Evolutionary conservation across 1,140 invertebrate genomes (phyloP).

Genomic region (Drosophila leontia): DNA sequence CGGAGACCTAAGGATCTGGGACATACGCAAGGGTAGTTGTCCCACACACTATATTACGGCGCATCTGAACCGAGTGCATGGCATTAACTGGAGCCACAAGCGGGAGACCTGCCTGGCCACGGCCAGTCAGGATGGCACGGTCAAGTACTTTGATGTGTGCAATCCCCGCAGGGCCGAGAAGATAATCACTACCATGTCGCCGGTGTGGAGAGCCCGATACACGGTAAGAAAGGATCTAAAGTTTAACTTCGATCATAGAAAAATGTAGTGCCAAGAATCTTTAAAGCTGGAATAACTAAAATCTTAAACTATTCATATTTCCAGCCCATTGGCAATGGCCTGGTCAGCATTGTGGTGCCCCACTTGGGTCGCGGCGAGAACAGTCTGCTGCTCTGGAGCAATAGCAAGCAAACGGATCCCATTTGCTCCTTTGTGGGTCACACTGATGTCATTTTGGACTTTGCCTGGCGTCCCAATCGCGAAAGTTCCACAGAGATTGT

Average conservation of each 20-base stretch:
- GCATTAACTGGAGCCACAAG: conserved; percentile 96
- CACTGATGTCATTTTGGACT: conserved; percentile 96
- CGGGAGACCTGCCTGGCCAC: conserved; percentile 95
- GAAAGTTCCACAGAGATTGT: conserved; percentile 76
- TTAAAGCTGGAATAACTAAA: not conserved
- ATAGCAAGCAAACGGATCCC: conserved; percentile 89
- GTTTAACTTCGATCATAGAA: too few relatives aligned
- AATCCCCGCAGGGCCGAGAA: conserved; percentile 93
- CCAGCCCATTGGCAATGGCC: conserved; percentile 95
- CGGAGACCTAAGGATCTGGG: conserved; percentile 98
- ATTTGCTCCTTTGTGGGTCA: conserved; percentile 96
- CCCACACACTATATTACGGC: conserved; percentile 97
- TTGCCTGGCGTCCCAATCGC: conserved; percentile 93
- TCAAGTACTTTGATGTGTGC: conserved; percentile 97
- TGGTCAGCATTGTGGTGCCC: conserved; percentile 95
- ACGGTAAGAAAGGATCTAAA: conserved; percentile 87
- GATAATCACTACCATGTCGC: conserved; percentile 93
- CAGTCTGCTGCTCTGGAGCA: conserved; percentile 93
- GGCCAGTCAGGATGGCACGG: conserved; percentile 96
- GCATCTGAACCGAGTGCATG: conserved; percentile 96
- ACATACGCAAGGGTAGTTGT: conserved; percentile 93
- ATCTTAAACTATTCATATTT: conserved; percentile 32
- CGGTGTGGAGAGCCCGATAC: conserved; percentile 97
- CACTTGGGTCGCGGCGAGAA: conserved; percentile 92
- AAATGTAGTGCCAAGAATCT: too few relatives aligned